A percentile compares a stretch with the other conserved stretches of the same genome.
These are phyloP conservation scores for Hipposideros armiger DNA, from an alignment of 2,113 vertebrate genomes.

Conservation along the genomic window DNA sequence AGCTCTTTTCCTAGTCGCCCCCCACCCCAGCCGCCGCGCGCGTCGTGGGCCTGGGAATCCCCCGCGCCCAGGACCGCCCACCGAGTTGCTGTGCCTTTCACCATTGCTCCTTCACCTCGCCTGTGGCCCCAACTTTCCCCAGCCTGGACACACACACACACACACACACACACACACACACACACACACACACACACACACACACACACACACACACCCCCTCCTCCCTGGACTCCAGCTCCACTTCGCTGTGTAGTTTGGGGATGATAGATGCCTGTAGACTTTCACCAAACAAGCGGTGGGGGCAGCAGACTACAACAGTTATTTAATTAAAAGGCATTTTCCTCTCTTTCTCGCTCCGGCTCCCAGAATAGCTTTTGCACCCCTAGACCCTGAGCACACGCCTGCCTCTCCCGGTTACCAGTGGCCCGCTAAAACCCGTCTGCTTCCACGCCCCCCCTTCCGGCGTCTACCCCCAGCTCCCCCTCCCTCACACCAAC, in stretches of 20 bases:
- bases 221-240: constrained; percentile 67
- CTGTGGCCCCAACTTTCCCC: constrained; percentile 71
- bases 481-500: constrained; percentile 38
- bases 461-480: constrained; percentile 29
- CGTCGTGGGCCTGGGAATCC: constrained; percentile 20
- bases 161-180: not conserved
- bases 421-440: constrained; percentile 54
- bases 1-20: constrained; percentile 48
- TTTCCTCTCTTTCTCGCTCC: constrained; percentile 70
- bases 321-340: constrained; percentile 87
- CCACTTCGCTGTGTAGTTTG: constrained; percentile 83
- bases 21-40: not conserved
- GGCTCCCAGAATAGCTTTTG: constrained; percentile 84
- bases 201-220: not conserved
- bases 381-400: constrained; percentile 77
- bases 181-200: constrained; percentile 41
- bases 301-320: constrained; percentile 89
- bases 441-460: constrained; percentile 61
- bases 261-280: constrained; percentile 84
- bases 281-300: constrained; percentile 87
- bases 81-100: constrained; percentile 48
- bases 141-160: constrained; percentile 24
- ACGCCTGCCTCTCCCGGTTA: constrained; percentile 63
- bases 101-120: not conserved
- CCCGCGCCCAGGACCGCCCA: constrained; percentile 55